Evolutionary conservation across 2,113 vertebrate genomes (phyloP).

Genomic region (Chunga burmeisteri): DNA sequence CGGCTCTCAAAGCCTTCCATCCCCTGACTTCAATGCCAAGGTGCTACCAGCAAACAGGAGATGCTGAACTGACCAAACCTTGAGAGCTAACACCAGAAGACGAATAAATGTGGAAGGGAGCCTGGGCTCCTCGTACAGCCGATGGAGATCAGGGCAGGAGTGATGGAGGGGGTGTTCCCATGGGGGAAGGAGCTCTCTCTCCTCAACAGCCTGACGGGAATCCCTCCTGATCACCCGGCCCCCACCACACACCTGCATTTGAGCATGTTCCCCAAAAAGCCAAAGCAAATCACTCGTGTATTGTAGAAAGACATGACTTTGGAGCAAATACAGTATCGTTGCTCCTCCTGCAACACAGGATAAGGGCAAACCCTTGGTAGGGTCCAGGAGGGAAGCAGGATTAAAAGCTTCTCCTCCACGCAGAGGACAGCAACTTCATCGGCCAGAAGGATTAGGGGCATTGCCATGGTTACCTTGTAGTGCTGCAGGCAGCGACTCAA

Average conservation of each 20-base stretch:
- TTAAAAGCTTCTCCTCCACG: background rate
- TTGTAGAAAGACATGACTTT: background rate
- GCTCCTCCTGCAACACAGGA: background rate
- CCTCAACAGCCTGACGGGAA: background rate
- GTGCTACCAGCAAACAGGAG: background rate
- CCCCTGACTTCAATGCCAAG: background rate
- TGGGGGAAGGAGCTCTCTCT: background rate
- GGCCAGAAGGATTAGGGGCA: conserved; percentile 11
- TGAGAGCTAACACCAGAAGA: background rate
- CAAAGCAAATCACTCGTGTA: background rate
- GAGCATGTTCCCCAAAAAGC: accelerated
- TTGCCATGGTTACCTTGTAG: conserved; percentile 77
- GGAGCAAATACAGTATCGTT: background rate
- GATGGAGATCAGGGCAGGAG: background rate
- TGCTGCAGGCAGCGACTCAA: conserved; percentile 70
- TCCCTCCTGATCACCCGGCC: background rate
- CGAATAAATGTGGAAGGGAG: background rate
- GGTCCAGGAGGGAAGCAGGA: background rate
- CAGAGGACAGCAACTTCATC: background rate
- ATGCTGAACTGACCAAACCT: background rate
- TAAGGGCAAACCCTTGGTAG: background rate
- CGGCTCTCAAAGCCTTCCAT: background rate
- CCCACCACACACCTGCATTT: background rate
- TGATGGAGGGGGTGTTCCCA: background rate
- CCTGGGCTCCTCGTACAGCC: accelerated